Evolutionary conservation across 1,140 invertebrate genomes (phyloP), one percentile per base, ranked within the genome.

Genomic region (Euura saliciscinereae): DNA sequence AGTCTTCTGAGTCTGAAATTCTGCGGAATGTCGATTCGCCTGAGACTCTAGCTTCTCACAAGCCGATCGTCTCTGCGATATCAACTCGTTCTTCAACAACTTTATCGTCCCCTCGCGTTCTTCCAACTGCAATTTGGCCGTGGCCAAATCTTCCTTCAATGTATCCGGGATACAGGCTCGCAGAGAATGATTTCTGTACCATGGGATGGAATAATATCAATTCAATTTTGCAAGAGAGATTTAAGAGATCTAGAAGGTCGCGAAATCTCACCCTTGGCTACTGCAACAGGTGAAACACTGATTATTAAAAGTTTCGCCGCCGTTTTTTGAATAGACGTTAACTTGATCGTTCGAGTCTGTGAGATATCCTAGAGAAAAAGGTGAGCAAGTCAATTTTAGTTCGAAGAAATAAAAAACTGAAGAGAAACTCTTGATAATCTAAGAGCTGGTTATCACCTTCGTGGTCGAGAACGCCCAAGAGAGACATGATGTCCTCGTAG

Each of bases 1-100:
- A 28, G 89, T 89, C 78, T 93, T 92, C 73, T 92, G 89, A 13
- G 89, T 85, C 6, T 89, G 87, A n/a, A 92, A 69, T 66, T 83
- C 70, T 71, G 85, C 71, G 43, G 75, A 66, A 4, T 83, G 77
- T 44, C 85, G 84, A 44, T 85, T 86, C 28, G 85, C 82, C 8
- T 86, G 82, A 13, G 81, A 74, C 3, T 84, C 78, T 7, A 88
- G 70, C 70, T 86, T 87, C 13, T 88, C 83, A 45, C 84, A 80
- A 4, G 84, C 82, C 0, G 80, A 74, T 67, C 87, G 84, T 13
- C 87, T 75, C 71, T 88, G 86, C n/a, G 73, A 80, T 28, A 82
- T 83, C 2, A 88, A 70, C 66, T 88, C 82, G n/a, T 83, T 79
- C 76, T 86, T 86, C 11, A 89, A 67, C 45, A 87, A 66, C 11